Evolutionary conservation across 2,113 vertebrate species (phyloP), one percentile per base, ranked within the genome.

Genomic region (Chloroceryle aenea): DNA sequence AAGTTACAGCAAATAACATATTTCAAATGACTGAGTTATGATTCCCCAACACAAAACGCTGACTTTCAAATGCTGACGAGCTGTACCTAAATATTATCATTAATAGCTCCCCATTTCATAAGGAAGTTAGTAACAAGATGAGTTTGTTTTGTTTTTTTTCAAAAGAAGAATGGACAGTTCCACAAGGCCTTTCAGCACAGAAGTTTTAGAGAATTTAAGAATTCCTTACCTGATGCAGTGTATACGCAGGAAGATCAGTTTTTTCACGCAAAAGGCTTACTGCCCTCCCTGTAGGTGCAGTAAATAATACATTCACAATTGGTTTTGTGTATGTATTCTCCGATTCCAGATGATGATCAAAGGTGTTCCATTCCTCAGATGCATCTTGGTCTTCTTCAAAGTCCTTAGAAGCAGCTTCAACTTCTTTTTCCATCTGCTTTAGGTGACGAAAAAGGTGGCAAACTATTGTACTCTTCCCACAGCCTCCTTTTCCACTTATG

Each of bases 401-500:
- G 93, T 97, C 98, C 72, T 95, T 95, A 94, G 97, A 98, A 64
- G 97, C 98, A 63, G 95, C 94, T 87, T 94, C 66, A 12, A 98
- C 87, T 96, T 98, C 97, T 58, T 85, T 85, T 83, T 98, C 98
- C 69, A 94, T 43, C 47, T 95, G 83, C 53, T 96, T 97, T 47
- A 98, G 68, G 34, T 98, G 93, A 32, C 94, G 96, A 67, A 98
- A 98, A 66, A 98, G 98, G 55, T 13, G 89, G 83, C 98, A 98
- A 42, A 99, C 98, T 55, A 99, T 93, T 5, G 98, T 99, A 74
- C 98, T 99, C 96, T 99, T 99, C 42, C 99, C 99, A 90, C 98
- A 98, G 27, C 99, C 99, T 14, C 98, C 99, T 92, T 99, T 99
- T 42, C 99, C 99, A 79, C 98, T 99, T 85, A 99, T 96, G 79